These are phyloP conservation scores for Linnaemya tessellans DNA, from an alignment of 2,888 invertebrate genomes.

Conservation along the genomic window DNA sequence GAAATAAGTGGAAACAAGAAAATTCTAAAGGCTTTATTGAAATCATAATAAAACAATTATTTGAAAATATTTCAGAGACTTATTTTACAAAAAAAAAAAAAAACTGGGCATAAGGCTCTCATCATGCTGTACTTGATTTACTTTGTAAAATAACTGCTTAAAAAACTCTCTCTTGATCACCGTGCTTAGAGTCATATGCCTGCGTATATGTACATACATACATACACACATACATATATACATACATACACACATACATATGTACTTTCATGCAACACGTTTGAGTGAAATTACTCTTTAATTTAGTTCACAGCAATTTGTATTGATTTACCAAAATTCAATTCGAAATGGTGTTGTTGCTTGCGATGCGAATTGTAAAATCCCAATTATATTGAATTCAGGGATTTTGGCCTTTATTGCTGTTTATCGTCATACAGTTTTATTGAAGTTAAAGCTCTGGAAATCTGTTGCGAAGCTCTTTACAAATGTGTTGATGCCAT, in stretches of 20 bases:
- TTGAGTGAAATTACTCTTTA: slow-evolving; percentile 7
- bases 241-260: no score
- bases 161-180: not conserved
- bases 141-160: no score
- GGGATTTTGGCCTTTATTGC: slow-evolving; percentile 49
- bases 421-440: slow-evolving; percentile 53
- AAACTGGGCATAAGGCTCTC: no score
- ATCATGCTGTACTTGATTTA: no score
- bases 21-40: not conserved
- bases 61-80: no score
- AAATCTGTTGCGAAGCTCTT: slow-evolving; percentile 53
- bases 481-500: slow-evolving; percentile 41
- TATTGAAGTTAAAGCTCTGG: slow-evolving; percentile 57
- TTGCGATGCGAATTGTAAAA: not conserved
- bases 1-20: no score
- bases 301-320: not conserved
- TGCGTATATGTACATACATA: no score
- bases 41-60: not conserved
- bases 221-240: no score
- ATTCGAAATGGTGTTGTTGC: slow-evolving; percentile 14
- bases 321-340: not conserved
- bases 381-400: slow-evolving; percentile 29
- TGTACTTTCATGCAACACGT: not conserved
- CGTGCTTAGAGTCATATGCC: not conserved
- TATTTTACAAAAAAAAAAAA: no score